Evolutionary conservation across 2,797 vertebrate genomes (phyloP), one percentile per base, ranked within the genome.

Genomic region (Emys orbicularis): DNA sequence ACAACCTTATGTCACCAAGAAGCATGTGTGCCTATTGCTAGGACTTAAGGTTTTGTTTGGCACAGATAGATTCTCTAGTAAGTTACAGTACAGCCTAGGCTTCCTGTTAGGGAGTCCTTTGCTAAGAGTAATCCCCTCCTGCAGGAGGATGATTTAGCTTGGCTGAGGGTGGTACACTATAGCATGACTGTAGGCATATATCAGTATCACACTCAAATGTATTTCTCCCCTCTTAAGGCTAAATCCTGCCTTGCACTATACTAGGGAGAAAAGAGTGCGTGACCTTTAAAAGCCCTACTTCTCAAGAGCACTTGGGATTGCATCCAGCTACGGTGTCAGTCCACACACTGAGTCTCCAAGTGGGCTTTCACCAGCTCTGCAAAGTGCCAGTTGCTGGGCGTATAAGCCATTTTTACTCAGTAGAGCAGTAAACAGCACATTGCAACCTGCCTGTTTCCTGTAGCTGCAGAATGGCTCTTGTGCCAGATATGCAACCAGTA

Each of bases 161-260:
- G n/a, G 68, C 9, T 74, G 12, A 3, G 37, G 44, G 23, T 41
- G 72, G 72, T 74, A 44, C 23, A 13, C 44, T 44, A 44, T 74
- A 37, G 10, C 9, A 37, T 72, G n/a, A 74, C 72, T 6, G 1
- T 44, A 74, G 12, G 37, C 41, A 47, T 74, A 7, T 44, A 74
- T 44, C 72, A 74, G 19, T 27, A 25, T 44, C 47, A 13, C 41
- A 44, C 41, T 74, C 72, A 47, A 15, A 74, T 74, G 72, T 74
- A 74, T 44, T 25, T 74, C 41, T 74, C 25, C 25, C 41, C 12
- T 74, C 72, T 44, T 41, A 21, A 12, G 72, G 37, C 37, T 27
- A 27, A 50, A 0, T 11, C 29, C 15, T 80, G 25, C 44, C 11
- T 29, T 21, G 1, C 7, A 15, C 21, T 23, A 5, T 52, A 23